These are phyloP conservation scores for Troglohyphantes excavatus DNA, from an alignment of 2,888 invertebrate genomes.

Conservation along the genomic window DNA sequence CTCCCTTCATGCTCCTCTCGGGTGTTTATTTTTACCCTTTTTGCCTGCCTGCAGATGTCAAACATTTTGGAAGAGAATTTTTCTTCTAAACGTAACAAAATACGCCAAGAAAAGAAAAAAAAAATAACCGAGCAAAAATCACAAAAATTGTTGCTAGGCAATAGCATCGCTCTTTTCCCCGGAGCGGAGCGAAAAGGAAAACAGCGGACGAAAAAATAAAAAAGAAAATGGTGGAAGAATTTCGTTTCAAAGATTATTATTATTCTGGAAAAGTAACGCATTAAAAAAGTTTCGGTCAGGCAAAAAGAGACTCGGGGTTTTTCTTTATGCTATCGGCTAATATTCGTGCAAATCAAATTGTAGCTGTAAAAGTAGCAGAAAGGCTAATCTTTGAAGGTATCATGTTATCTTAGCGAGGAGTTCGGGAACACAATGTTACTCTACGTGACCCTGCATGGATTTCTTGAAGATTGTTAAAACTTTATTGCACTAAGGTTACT, in stretches of 20 bases:
- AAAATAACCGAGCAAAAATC: neutral
- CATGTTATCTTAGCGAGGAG: too few species aligned
- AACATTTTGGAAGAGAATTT: conserved; percentile 29
- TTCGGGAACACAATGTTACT: too few species aligned
- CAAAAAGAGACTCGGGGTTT: neutral
- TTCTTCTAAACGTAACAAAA: conserved; percentile 42
- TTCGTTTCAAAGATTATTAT: conserved; percentile 38
- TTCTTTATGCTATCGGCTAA: neutral
- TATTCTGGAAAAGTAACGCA: conserved; percentile 41
- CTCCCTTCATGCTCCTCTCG: neutral
- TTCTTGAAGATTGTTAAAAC: too few species aligned
- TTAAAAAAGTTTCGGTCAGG: conserved; percentile 37
- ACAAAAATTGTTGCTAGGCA: conserved; percentile 32
- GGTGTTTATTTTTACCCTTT: conserved; percentile 25
- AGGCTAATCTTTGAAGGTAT: too few species aligned
- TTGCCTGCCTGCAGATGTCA: conserved; percentile 27
- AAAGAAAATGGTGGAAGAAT: conserved; percentile 19
- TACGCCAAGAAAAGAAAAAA: conserved; percentile 16
- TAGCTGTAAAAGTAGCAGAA: too few species aligned
- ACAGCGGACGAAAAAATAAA: too few species aligned
- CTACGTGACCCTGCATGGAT: too few species aligned
- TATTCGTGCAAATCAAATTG: too few species aligned
- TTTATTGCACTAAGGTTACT: too few species aligned
- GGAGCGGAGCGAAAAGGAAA: conserved; percentile 10
- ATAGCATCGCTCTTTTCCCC: conserved; percentile 36